Evolutionary conservation across 2,888 invertebrate genomes (phyloP).

Genomic region (Ornithoptera priamus): DNA sequence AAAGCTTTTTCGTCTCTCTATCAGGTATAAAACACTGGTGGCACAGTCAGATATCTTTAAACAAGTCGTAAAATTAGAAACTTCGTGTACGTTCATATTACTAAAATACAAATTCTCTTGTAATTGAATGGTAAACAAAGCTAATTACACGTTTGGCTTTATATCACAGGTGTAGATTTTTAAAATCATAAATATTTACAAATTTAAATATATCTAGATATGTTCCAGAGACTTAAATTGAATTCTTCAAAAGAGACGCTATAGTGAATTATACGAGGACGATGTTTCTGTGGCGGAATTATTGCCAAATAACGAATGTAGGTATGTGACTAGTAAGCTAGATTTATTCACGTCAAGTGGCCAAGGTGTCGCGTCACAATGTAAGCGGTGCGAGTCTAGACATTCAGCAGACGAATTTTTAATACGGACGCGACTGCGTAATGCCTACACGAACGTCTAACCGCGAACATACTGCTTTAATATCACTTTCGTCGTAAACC

Average conservation of each 20-base stretch:
- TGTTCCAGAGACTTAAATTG: background rate
- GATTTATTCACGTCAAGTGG: conserved; percentile 40
- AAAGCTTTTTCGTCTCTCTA: too few relatives aligned
- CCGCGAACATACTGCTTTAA: background rate
- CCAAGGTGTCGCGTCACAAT: conserved; percentile 55
- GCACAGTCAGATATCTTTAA: too few relatives aligned
- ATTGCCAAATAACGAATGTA: conserved; percentile 30
- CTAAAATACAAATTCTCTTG: too few relatives aligned
- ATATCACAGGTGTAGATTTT: too few relatives aligned
- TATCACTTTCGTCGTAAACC: background rate
- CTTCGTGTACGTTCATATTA: too few relatives aligned
- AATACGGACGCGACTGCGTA: conserved; percentile 44
- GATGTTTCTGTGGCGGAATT: conserved; percentile 27
- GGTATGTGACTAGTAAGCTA: conserved; percentile 29
- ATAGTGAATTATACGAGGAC: conserved; percentile 6
- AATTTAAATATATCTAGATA: background rate
- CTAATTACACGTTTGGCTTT: too few relatives aligned
- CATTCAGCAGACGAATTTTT: conserved; percentile 72
- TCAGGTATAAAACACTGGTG: too few relatives aligned
- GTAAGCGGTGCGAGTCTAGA: conserved; percentile 67
- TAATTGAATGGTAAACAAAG: too few relatives aligned
- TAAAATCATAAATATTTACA: too few relatives aligned
- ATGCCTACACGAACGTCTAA: conserved; percentile 33
- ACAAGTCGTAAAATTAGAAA: too few relatives aligned
- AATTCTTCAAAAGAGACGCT: background rate